Percentiles rank a stretch among this genome's conserved stretches.
Conservation (phyloP, 1,140 invertebrate species). For the Ericerus pela region DNA sequence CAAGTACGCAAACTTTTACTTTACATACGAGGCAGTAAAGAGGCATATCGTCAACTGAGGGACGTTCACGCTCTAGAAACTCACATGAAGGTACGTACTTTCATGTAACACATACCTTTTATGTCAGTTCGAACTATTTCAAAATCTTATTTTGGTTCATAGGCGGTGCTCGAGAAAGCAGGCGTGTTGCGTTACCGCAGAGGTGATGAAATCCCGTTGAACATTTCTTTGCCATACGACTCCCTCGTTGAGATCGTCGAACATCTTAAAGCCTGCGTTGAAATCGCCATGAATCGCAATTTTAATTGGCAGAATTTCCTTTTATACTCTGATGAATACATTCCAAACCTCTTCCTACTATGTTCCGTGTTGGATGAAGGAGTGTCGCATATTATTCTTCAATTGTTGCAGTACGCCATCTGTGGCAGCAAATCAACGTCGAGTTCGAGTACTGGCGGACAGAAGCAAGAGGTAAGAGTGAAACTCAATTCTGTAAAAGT, state of each 20-base stretch:
- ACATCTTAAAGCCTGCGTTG: slow-evolving; percentile 83
- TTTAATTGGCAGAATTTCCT: slow-evolving; percentile 93
- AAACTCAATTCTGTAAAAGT: background rate
- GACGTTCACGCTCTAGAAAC: slow-evolving; percentile 81
- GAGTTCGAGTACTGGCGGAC: background rate
- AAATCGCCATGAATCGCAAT: slow-evolving; percentile 78
- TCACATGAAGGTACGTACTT: slow-evolving; percentile 48
- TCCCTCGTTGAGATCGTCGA: slow-evolving; percentile 83
- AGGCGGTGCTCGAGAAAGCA: background rate
- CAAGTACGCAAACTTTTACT: slow-evolving; percentile 81
- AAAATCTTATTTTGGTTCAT: background rate
- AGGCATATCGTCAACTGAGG: slow-evolving; percentile 82
- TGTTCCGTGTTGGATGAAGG: slow-evolving; percentile 81
- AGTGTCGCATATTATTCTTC: slow-evolving; percentile 77
- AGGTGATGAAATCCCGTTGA: slow-evolving; percentile 1
- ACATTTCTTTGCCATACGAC: slow-evolving; percentile 50
- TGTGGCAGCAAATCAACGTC: slow-evolving; percentile 34
- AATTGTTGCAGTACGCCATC: slow-evolving; percentile 74
- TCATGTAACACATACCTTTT: background rate
- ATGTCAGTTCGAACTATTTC: background rate
- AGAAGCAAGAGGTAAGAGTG: slow-evolving; percentile 1
- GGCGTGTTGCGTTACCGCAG: background rate
- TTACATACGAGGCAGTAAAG: slow-evolving; percentile 88
- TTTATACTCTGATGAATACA: slow-evolving; percentile 47
- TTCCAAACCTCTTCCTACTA: slow-evolving; percentile 62